These are phyloP conservation scores for Sylvilagus floridanus DNA, from an alignment of 2,797 vertebrate species.

Conservation along the genomic window DNA sequence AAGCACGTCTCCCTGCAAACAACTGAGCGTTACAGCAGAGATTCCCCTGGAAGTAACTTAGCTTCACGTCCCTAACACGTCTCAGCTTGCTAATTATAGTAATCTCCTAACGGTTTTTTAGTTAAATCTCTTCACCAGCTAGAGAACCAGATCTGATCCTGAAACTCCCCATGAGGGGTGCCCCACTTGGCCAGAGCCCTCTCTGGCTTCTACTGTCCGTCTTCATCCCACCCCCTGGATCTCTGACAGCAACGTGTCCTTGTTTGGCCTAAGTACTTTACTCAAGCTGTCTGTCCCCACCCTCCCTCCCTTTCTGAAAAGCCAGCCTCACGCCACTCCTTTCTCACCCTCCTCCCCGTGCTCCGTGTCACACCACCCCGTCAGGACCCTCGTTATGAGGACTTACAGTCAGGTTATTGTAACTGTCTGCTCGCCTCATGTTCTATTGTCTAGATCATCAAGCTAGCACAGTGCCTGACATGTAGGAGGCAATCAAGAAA, in stretches of 20 bases:
- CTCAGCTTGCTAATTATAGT: slow-evolving; percentile 15
- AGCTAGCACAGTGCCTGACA: slow-evolving; percentile 33
- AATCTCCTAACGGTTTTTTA: not conserved
- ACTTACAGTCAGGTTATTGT: slow-evolving; percentile 25
- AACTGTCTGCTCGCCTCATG: slow-evolving; percentile 27
- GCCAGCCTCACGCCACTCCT: not conserved
- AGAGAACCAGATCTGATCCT: slow-evolving; percentile 32
- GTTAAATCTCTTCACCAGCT: slow-evolving; percentile 43
- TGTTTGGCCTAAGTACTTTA: not conserved
- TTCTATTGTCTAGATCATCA: slow-evolving; percentile 20
- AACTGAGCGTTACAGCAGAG: slow-evolving; percentile 6
- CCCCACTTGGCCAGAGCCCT: not conserved
- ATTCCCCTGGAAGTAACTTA: slow-evolving; percentile 37
- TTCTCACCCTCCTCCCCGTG: not conserved
- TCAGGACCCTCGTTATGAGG: slow-evolving; percentile 45
- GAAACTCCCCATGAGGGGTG: not conserved
- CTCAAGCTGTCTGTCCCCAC: not conserved
- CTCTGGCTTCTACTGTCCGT: not conserved
- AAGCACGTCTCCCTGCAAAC: slow-evolving; percentile 12
- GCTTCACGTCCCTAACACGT: not conserved
- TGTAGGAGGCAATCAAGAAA: slow-evolving; percentile 54
- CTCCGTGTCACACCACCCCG: not conserved
- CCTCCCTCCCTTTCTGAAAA: slow-evolving; percentile 37
- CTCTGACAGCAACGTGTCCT: not conserved
- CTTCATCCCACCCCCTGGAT: not conserved